Conservation (phyloP, 2,888 invertebrate genomes). For the Graphium colonna region DNA sequence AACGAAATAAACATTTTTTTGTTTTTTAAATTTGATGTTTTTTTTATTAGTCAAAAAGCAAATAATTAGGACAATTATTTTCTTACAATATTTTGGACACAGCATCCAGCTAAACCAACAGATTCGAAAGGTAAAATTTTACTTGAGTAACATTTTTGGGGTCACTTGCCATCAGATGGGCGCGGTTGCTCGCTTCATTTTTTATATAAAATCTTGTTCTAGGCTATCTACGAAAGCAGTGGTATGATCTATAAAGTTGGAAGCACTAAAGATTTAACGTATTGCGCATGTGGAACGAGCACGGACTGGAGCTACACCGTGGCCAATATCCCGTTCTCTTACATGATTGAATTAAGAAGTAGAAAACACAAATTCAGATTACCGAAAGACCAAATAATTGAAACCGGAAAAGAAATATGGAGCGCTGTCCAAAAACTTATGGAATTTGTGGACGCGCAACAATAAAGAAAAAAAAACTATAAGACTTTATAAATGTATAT, state of each 20-base stretch:
- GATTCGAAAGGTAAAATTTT: too few relatives aligned
- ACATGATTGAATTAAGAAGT: slow-evolving; percentile 66
- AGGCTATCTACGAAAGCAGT: slow-evolving; percentile 62
- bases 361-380: slow-evolving; percentile 56
- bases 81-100: too few relatives aligned
- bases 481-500: slow-evolving; percentile 10
- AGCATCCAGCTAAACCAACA: too few relatives aligned
- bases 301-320: slow-evolving; percentile 69
- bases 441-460: slow-evolving; percentile 52
- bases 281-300: slow-evolving; percentile 67
- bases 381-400: slow-evolving; percentile 60
- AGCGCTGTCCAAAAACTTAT: slow-evolving; percentile 56
- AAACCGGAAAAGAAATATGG: slow-evolving; percentile 60
- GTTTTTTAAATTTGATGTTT: too few relatives aligned
- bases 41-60: too few relatives aligned
- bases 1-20: too few relatives aligned
- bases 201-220: too few relatives aligned
- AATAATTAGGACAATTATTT: too few relatives aligned
- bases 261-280: slow-evolving; percentile 66
- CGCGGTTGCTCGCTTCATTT: too few relatives aligned
- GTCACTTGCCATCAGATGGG: too few relatives aligned
- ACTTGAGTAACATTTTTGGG: too few relatives aligned
- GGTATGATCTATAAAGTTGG: slow-evolving; percentile 68
- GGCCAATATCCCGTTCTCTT: slow-evolving; percentile 68
- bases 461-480: background rate